Base-by-base conservation (phyloP, 2,888 invertebrate species). In the Stenodema calcarata region DNA sequence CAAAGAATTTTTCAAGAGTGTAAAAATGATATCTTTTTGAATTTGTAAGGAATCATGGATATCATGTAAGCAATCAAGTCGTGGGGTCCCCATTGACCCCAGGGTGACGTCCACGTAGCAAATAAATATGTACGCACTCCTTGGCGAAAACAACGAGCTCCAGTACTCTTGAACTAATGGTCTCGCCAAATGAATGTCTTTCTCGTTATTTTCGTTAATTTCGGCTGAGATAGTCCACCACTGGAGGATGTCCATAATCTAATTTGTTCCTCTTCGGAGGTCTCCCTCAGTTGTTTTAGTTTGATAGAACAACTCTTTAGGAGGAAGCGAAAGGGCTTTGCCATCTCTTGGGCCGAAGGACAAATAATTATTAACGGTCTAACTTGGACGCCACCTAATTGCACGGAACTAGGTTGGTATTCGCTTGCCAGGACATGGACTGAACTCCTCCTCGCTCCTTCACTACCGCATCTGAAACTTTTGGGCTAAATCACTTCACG, bases 341-440 rank as follows among this genome's bases (percentile, higher is more conserved):
- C 76, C 42, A 41, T 44, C 78, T 44, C 41, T 42, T 42, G 27
- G 42, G 35, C 42, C 78, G 23, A 14, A 78, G 78, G 44, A 35
- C 78, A 78, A 78, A 78, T 78, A 78, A 78, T 78, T n/a, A n/a
- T n/a, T 78, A 78, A 78, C 78, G 78, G 41, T 42, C 78, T 42
- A 42, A 78, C 78, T 41, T 44, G 78, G 54, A 73, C 73, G 41
- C 30, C 30, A 73, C 73, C 23, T 54, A 41, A 73, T 35, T 35
- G 27, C 73, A 35, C 73, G 30, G 28, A 42, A 78, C 78, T 42
- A 41, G 78, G 78, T 41, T 23, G 78, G 78, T 78, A 78, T 78
- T 78, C 78, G 23, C 27, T 23, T 42, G 44, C 78, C 42, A 42
- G 44, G 18, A 3, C 2, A 9, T 7, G 18, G 54, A 54, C 54